Evolutionary conservation across 92 coral and sea anemone species (phyloP), one percentile per base, ranked within the genome.

Genomic region (Siderastrea radians): DNA sequence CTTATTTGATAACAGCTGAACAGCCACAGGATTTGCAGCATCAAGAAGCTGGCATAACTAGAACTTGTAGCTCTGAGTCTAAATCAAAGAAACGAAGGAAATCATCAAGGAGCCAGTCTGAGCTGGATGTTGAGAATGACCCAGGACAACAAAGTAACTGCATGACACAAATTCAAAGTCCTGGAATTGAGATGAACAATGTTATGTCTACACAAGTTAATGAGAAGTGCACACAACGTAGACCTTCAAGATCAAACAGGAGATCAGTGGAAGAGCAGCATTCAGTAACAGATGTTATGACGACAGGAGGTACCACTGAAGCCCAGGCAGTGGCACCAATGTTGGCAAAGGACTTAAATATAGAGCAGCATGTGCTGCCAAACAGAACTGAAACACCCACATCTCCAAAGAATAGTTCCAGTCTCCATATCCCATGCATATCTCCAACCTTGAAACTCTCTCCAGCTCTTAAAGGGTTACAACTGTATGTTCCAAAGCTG

Each of bases 401-500:
- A 5, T 72, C 73, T 17, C 63, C 72, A 19, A 69, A 57, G 4
- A 58, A 9, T 10, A 60, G 60, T 48, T 19, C 53, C 7, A 55
- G n/a, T 57, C 81, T 73, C 16, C 58, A 74, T 5, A 0, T 7
- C 3, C 51, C 48, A 2, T 62, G 80, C 44, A 19, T 74, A 84
- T 84, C 87, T 6, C 81, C 87, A 74, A 74, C 63, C 1, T 45
- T 84, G 46, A 74, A 61, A 77, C 2, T 73, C 9, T 62, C 81
- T 51, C 81, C 80, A 17, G 72, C 87, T 13, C 87, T 84, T 10
- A 84, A 63, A 68, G 96, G 94, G 72, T 74, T 95, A 66, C 98
- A 91, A 54, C 68, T 95, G 64, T 93, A 94, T 80, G 94, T 98
- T 80, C 99, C 99, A 53, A 98, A 98, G 81, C 85, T 98, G 51